Conservation (phyloP, 2,797 vertebrate genomes). For the Simalia tracyae region DNA sequence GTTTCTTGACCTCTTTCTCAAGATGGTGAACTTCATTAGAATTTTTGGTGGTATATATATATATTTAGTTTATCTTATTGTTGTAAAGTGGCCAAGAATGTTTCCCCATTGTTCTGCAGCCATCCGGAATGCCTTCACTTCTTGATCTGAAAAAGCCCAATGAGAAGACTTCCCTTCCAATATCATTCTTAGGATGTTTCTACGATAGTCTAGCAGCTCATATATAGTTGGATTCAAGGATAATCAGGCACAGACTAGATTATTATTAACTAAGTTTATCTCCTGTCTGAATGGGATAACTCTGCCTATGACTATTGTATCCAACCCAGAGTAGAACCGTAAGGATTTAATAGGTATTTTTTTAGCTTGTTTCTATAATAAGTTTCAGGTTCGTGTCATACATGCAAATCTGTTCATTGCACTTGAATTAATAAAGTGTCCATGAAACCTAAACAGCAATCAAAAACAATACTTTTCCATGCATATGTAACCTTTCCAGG, state of each 20-base stretch:
- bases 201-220: background rate
- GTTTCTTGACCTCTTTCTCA: background rate
- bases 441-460: background rate
- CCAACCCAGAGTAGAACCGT: background rate
- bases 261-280: background rate
- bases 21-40: background rate
- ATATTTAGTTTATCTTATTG: background rate
- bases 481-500: accelerated
- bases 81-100: background rate
- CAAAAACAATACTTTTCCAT: background rate
- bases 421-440: background rate
- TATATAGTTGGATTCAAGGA: background rate
- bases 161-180: background rate
- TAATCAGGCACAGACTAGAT: background rate
- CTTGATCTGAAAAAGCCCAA: background rate
- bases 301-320: background rate
- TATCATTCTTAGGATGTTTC: background rate
- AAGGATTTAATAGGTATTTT: background rate
- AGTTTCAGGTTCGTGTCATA: background rate
- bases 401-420: background rate
- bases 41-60: background rate
- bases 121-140: background rate
- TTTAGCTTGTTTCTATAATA: background rate
- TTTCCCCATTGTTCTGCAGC: background rate
- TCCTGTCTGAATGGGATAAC: background rate